Evolutionary conservation across 2,888 invertebrate species (phyloP).

Genomic region (Mellilla xanthometata): DNA sequence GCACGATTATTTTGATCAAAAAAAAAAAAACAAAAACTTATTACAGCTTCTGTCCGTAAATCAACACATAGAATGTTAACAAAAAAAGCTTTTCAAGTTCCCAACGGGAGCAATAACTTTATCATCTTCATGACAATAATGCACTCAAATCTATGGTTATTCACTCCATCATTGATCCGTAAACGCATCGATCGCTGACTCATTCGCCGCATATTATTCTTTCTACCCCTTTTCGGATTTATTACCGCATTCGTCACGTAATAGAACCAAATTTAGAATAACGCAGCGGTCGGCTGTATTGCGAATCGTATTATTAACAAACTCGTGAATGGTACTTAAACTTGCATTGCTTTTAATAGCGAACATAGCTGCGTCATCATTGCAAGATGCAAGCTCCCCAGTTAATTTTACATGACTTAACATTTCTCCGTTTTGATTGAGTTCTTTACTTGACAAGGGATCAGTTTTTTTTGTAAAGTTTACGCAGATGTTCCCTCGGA

Average conservation of each 20-base stretch:
- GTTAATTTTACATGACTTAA: slow-evolving; percentile 41
- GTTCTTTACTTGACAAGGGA: slow-evolving; percentile 31
- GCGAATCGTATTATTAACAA: slow-evolving; percentile 47
- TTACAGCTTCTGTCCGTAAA: too few relatives aligned
- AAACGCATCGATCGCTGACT: slow-evolving; percentile 52
- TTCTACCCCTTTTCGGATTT: slow-evolving; percentile 50
- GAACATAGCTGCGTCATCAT: slow-evolving; percentile 48
- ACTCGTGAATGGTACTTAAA: slow-evolving; percentile 43
- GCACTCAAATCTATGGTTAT: slow-evolving; percentile 18
- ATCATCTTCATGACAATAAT: slow-evolving; percentile 9
- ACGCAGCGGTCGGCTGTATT: slow-evolving; percentile 40
- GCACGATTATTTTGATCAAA: too few relatives aligned
- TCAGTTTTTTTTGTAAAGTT: slow-evolving; percentile 33
- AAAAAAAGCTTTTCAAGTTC: slow-evolving; percentile 1
- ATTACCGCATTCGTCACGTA: slow-evolving; percentile 59
- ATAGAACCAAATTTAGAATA: slow-evolving; percentile 51
- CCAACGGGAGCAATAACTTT: slow-evolving; percentile 3
- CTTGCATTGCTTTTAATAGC: slow-evolving; percentile 47
- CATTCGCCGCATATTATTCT: slow-evolving; percentile 62
- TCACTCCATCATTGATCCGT: slow-evolving; percentile 44
- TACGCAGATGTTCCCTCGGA: slow-evolving; percentile 33
- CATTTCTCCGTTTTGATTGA: slow-evolving; percentile 47
- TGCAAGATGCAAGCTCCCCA: slow-evolving; percentile 34
- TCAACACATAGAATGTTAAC: not conserved
- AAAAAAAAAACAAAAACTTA: too few relatives aligned